phyloP scores from a whole-genome alignment of 1,140 invertebrate genomes.

The Hesperophylax magnus region DNA sequence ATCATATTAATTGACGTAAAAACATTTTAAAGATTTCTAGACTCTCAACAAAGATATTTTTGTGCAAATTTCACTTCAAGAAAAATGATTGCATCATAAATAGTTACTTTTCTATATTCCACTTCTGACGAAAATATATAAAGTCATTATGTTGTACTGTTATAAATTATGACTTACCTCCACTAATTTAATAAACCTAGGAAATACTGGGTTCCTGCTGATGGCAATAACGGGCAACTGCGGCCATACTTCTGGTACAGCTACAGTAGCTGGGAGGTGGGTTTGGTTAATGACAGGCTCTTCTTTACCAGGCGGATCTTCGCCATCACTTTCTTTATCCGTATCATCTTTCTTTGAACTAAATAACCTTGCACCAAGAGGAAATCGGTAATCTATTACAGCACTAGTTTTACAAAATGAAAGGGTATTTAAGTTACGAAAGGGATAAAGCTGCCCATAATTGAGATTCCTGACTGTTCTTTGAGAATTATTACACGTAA shows the following conservation, averaged over 20 bases:
- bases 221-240: constrained; percentile 96
- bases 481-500: constrained; percentile 3
- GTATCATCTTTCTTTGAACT: constrained; percentile 65
- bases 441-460: background rate
- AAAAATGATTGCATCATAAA: constrained; percentile 28
- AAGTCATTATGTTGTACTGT: background rate
- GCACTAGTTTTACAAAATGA: background rate
- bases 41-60: too few species aligned
- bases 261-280: constrained; percentile 88
- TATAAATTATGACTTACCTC: constrained; percentile 77
- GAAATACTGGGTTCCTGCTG: constrained; percentile 96
- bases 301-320: constrained; percentile 64
- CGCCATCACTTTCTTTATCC: constrained; percentile 61
- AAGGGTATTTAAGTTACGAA: background rate
- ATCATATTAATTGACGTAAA: too few species aligned
- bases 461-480: constrained; percentile 4
- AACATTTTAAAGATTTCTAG: too few species aligned
- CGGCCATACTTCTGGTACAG: constrained; percentile 97
- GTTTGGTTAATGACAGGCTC: constrained; percentile 65
- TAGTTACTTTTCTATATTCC: background rate
- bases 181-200: constrained; percentile 97
- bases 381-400: constrained; percentile 24
- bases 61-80: background rate
- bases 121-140: background rate
- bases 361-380: constrained; percentile 59